These are phyloP conservation scores for Scelioninae gen. 1 DNA, from an alignment of 2,888 invertebrate genomes.

Conservation along the genomic window DNA sequence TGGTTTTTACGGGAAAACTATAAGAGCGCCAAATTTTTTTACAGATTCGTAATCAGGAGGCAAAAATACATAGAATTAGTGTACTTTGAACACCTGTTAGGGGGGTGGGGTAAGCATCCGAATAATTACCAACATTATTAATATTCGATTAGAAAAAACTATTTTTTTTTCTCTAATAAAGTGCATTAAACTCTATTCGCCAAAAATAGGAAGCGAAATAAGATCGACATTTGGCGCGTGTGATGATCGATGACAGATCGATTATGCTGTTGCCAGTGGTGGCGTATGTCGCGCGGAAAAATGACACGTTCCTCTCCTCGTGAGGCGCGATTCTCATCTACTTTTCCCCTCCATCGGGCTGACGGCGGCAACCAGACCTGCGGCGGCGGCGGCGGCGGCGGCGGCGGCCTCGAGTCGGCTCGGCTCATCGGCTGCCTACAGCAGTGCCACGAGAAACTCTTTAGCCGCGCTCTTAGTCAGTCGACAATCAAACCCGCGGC, in stretches of 20 bases:
- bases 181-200: not conserved
- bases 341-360: conserved; percentile 52
- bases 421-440: conserved; percentile 73
- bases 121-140: too few relatives aligned
- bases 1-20: too few relatives aligned
- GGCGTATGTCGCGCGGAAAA: conserved; percentile 34
- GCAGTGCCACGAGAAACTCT: conserved; percentile 78
- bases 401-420: conserved; percentile 75
- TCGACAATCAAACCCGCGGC: conserved; percentile 68
- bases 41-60: too few relatives aligned
- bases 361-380: conserved; percentile 74
- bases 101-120: too few relatives aligned
- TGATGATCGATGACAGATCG: conserved; percentile 40
- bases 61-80: too few relatives aligned
- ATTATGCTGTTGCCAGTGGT: not conserved
- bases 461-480: conserved; percentile 75
- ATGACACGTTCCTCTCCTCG: conserved; percentile 59
- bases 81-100: too few relatives aligned
- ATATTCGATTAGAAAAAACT: too few relatives aligned
- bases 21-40: too few relatives aligned
- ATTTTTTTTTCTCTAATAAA: too few relatives aligned
- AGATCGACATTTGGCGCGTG: not conserved
- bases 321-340: conserved; percentile 44
- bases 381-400: too few relatives aligned
- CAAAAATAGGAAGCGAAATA: too few relatives aligned